Conservation (phyloP, 1,140 invertebrate genomes). For the Oreohelix idahoensis region DNA sequence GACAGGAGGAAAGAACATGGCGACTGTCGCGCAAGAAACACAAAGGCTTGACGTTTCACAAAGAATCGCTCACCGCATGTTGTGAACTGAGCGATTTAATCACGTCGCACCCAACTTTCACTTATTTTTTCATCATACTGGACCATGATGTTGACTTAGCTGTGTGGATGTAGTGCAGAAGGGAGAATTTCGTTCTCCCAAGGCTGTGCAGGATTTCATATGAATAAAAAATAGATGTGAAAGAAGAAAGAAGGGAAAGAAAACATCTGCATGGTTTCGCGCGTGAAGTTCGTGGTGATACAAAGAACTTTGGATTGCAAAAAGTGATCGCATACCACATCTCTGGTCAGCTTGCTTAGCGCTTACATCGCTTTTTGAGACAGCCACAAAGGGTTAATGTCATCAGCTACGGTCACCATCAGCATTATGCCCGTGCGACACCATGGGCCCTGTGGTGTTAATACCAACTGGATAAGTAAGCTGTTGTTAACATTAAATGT, state of each 20-base stretch:
- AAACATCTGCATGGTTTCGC: slow-evolving; percentile 37
- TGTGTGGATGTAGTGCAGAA: neutral
- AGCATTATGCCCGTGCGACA: slow-evolving; percentile 38
- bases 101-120: neutral
- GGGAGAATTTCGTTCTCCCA: slow-evolving; percentile 8
- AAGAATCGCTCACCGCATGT: slow-evolving; percentile 21
- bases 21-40: slow-evolving; percentile 42
- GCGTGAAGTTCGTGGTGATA: slow-evolving; percentile 16
- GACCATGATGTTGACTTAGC: slow-evolving; percentile 32
- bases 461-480: slow-evolving; percentile 42
- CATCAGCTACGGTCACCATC: slow-evolving; percentile 34
- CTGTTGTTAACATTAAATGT: neutral
- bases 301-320: neutral
- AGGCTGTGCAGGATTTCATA: slow-evolving; percentile 20
- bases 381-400: slow-evolving; percentile 21
- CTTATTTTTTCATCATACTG: neutral
- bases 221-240: slow-evolving; percentile 33
- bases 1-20: slow-evolving; percentile 37
- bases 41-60: slow-evolving; percentile 40
- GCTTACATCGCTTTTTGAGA: neutral
- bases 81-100: slow-evolving; percentile 17
- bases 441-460: slow-evolving; percentile 38
- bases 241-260: slow-evolving; percentile 37
- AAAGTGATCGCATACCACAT: neutral
- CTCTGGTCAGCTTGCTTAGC: neutral